phyloP scores from a whole-genome alignment of 2,797 vertebrate genomes.

The Phataginus tetradactyla region DNA sequence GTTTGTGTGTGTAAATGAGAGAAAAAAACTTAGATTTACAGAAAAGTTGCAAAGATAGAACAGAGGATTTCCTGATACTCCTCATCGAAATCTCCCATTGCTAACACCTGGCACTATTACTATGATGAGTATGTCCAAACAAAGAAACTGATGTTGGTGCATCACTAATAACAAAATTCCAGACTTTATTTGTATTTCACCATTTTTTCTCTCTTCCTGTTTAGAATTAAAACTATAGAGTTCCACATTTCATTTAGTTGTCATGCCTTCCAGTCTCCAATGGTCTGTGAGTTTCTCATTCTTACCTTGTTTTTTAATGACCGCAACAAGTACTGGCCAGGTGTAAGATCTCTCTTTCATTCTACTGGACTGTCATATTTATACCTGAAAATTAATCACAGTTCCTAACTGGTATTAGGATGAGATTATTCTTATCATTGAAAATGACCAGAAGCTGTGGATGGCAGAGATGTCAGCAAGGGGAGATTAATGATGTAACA shows the following conservation, averaged over 20 bases:
- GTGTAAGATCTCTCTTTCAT: neutral
- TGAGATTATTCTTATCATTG: constrained; percentile 23
- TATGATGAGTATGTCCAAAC: neutral
- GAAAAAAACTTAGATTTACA: neutral
- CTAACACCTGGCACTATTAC: neutral
- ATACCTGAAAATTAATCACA: neutral
- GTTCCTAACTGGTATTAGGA: neutral
- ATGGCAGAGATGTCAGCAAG: neutral
- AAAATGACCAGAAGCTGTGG: neutral
- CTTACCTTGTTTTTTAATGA: neutral
- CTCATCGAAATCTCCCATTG: neutral
- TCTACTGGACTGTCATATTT: neutral
- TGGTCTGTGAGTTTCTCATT: neutral
- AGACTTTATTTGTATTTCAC: neutral
- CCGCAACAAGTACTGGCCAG: neutral
- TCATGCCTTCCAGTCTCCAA: neutral
- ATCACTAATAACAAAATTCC: neutral
- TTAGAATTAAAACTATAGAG: neutral
- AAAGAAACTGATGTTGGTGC: neutral
- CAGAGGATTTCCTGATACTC: neutral
- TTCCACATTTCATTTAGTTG: neutral
- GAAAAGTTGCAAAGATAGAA: neutral
- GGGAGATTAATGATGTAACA: neutral
- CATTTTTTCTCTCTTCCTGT: neutral
- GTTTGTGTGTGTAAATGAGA: too few relatives aligned